Evolutionary conservation across 2,888 invertebrate species (phyloP), one percentile per base, ranked within the genome.

Genomic region (Cheilosia soror): DNA sequence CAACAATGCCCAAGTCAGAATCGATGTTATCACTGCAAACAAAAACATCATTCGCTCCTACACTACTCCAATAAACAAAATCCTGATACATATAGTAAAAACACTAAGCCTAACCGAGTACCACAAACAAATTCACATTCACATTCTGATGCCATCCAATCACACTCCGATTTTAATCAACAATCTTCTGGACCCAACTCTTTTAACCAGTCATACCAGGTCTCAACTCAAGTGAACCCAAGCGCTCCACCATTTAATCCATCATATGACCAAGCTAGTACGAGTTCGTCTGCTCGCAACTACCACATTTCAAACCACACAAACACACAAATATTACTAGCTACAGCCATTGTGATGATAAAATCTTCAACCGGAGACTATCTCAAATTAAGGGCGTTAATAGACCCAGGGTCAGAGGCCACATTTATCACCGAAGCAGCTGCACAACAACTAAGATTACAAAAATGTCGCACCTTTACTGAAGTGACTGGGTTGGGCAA

Each of bases 361-460:
- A 20, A 33, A 5, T 29, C 63, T 5, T 25, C 63, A 1, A 31
- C 7, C 5, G 65, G 51, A 27, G 65, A 66, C 7, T 66, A 25
- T 9, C 2, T 40, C 5, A 37, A 40, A 2, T 37, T 51, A 4
- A 51, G 51, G 27, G 65, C 65, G 13, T 27, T 66, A 6, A 33
- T 49, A 5, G 49, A 49, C 5, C 65, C 51, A 11, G 65, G 33
- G 4, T 66, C 40, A 37, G 65, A 66, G 25, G 49, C 65, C 0
- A 66, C 65, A 7, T 66, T 66, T 31, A 51, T 66, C 37, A 66
- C 65, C 13, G 63, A 63, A 60, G 25, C 27, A 60, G 60, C 60
- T 25, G 60, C 27, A 42, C 60, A 60, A 31, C 47, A 31, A 15
- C 31, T 63, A 7, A 37, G 31, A 3, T 9, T 63, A 2, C 15